phyloP scores from a whole-genome alignment of 2,797 vertebrate species.

The Diglossa cyanea region DNA sequence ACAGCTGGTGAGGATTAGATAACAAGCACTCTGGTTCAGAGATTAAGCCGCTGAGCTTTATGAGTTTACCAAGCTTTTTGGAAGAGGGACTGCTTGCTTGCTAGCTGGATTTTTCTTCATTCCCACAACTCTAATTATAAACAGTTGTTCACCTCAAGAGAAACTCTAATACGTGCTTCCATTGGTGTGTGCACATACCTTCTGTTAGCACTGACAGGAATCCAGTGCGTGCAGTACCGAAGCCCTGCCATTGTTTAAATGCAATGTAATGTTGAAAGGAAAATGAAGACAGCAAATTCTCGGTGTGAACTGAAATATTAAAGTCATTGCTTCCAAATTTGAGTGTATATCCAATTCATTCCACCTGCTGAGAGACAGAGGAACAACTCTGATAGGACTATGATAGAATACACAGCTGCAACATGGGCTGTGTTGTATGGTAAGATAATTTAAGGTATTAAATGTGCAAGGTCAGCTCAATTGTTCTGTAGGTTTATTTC shows the following conservation, averaged over 20 bases:
- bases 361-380: background rate
- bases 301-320: background rate
- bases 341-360: background rate
- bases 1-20: constrained; percentile 68
- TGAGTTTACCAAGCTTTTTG: constrained; percentile 58
- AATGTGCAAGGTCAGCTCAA: background rate
- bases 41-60: constrained; percentile 59
- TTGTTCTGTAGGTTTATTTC: background rate
- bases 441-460: background rate
- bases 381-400: background rate
- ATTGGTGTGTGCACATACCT: background rate
- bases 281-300: background rate
- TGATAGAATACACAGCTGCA: background rate
- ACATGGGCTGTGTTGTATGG: background rate
- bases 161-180: constrained; percentile 10
- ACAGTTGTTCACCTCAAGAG: constrained; percentile 55
- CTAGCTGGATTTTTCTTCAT: constrained; percentile 33
- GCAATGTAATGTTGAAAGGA: background rate
- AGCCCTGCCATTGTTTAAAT: background rate
- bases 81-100: constrained; percentile 40
- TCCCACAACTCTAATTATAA: constrained; percentile 52
- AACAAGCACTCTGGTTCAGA: constrained; percentile 61
- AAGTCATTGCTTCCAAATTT: background rate
- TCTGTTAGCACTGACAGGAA: background rate
- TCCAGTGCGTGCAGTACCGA: background rate